Conservation (phyloP, 2,797 vertebrate genomes). For the Sebastes paucispinis region DNA sequence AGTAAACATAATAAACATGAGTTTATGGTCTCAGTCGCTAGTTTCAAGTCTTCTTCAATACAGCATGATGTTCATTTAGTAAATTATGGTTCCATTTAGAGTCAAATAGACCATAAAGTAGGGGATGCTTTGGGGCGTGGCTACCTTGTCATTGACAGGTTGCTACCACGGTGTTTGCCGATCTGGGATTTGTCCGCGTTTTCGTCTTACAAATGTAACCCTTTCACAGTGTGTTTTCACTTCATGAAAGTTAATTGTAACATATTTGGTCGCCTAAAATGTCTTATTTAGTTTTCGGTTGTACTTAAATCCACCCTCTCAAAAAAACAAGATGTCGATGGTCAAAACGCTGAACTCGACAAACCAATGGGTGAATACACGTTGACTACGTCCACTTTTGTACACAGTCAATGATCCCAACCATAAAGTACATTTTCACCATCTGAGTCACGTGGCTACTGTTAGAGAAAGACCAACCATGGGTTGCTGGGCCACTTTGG, state of each 20-base stretch:
- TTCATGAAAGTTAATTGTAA: background rate
- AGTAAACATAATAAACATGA: no score
- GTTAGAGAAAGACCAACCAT: background rate
- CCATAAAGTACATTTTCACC: background rate
- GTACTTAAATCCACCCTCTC: background rate
- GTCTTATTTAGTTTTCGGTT: background rate
- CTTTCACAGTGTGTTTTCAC: fast-evolving
- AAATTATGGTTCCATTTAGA: fast-evolving
- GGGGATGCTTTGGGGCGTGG: fast-evolving
- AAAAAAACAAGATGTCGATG: background rate
- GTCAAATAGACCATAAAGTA: no score
- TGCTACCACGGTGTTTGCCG: no score
- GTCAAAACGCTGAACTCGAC: no score
- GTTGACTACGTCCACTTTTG: no score
- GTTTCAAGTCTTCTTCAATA: no score
- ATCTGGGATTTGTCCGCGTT: no score
- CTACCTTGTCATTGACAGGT: no score
- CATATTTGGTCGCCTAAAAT: background rate
- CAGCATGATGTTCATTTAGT: no score
- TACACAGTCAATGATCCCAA: background rate
- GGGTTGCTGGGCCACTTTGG: background rate
- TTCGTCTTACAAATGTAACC: no score
- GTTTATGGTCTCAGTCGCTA: no score
- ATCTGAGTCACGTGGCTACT: background rate
- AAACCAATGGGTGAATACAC: no score